Conservation (phyloP, 1,140 invertebrate genomes). For the Euwallacea similis region DNA sequence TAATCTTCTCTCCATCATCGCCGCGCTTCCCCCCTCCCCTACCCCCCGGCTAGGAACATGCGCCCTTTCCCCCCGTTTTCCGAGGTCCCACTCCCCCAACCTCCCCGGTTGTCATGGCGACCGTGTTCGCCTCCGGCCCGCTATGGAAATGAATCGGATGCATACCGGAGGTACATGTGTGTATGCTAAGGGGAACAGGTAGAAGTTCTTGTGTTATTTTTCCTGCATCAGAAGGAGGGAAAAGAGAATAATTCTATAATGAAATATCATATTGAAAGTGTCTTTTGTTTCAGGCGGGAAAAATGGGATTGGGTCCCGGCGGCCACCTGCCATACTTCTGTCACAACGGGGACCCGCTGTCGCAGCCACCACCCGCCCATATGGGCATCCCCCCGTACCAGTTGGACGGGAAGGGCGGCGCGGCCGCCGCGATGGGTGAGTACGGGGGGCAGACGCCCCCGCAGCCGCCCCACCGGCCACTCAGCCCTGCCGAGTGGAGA, state of each 20-base stretch:
- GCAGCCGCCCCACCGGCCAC: constrained; percentile 48
- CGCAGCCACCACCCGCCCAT: constrained; percentile 93
- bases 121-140: constrained; percentile 27
- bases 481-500: constrained; percentile 59
- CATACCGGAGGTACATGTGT: constrained; percentile 25
- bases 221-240: background rate
- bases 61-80: constrained; percentile 24
- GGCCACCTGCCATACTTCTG: constrained; percentile 82
- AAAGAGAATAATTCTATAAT: background rate
- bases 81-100: background rate
- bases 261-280: background rate
- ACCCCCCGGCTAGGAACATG: constrained; percentile 21
- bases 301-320: constrained; percentile 78
- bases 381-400: constrained; percentile 96
- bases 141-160: constrained; percentile 37
- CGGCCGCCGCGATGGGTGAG: constrained; percentile 65
- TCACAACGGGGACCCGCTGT: constrained; percentile 80
- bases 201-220: constrained; percentile 27
- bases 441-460: constrained; percentile 53
- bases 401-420: constrained; percentile 72
- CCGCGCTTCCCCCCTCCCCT: background rate
- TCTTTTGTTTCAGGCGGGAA: constrained; percentile 75
- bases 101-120: constrained; percentile 21
- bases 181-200: constrained; percentile 23
- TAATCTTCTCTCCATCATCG: constrained; percentile 38